Base-by-base conservation (phyloP, 2,888 invertebrate species). In the Pyrocoelia pectoralis region DNA sequence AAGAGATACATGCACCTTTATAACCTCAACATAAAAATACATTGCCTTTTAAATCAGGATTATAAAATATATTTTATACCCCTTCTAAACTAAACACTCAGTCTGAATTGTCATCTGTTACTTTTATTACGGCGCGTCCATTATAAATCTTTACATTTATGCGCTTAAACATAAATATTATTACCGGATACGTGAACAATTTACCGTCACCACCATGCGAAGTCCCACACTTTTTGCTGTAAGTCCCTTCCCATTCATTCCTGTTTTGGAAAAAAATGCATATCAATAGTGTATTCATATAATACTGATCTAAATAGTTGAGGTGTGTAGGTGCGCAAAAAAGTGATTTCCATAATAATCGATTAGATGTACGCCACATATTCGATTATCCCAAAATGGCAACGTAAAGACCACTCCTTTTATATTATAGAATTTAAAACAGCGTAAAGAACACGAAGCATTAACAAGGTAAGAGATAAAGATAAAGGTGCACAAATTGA, bases 301-400 rank as follows among this genome's bases (percentile, higher is more conserved):
- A 24, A 8, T 24, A 24, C 24, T 33, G 33, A 33, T 33, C 33
- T 33, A 33, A 33, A 33, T 33, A 46, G 14, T 17, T n/a, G 17
- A 46, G 46, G 46, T 18, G 46, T 46, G 46, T 46, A 46, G 9
- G 17, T 2, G 3, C n/a, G 17, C 8, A 46, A 46, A 46, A 43
- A 46, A 46, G 17, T 17, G 5, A 46, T 46, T 46, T 46, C 46
- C 46, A 46, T 46, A 46, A 17, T 46, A 46, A 46, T 46, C 17
- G 46, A 46, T 46, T 46, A 46, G 46, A 46, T 17, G 17, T 46
- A 46, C 33, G 33, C 18, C 33, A 52, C 29, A 29, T 9, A 29
- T 52, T 52, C 28, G 17, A 52, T 52, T 52, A 52, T 17, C 52
- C 52, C 17, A 33, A 52, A 17, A 52, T 33, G 52, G 52, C n/a